phyloP scores from a whole-genome alignment of 1,140 invertebrate genomes.

The silkworm (Bombyx mori) region DNA sequence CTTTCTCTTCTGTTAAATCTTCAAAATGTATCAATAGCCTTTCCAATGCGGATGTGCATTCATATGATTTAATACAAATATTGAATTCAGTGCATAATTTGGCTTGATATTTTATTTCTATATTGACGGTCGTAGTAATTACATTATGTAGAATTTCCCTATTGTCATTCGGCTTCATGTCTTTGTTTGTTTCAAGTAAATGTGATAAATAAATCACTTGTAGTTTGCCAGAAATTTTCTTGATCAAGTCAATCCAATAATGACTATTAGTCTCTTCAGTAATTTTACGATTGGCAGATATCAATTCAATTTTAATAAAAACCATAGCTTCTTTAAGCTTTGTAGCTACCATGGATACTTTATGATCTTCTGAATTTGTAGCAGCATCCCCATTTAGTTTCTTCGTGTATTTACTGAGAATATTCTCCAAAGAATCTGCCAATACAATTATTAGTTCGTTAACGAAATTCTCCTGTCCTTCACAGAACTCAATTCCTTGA shows the following conservation, averaged over 20 bases:
- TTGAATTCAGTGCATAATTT: slow-evolving; percentile 33
- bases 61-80: slow-evolving; percentile 33
- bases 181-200: slow-evolving; percentile 14
- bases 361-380: too few relatives aligned
- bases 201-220: slow-evolving; percentile 22
- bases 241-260: slow-evolving; percentile 38
- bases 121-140: slow-evolving; percentile 26
- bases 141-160: slow-evolving; percentile 29
- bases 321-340: slow-evolving; percentile 16
- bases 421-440: too few relatives aligned
- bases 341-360: background rate
- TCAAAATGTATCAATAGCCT: slow-evolving; percentile 26
- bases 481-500: slow-evolving; percentile 29
- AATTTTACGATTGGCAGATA: slow-evolving; percentile 22
- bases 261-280: slow-evolving; percentile 20
- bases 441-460: slow-evolving; percentile 27
- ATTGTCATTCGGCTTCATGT: too few relatives aligned
- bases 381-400: too few relatives aligned
- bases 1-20: slow-evolving; percentile 24
- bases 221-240: slow-evolving; percentile 40
- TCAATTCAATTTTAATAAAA: slow-evolving; percentile 24
- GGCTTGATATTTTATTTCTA: slow-evolving; percentile 35
- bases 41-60: slow-evolving; percentile 30
- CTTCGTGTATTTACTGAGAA: too few relatives aligned
- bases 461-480: slow-evolving; percentile 22